phyloP scores from a whole-genome alignment of 2,888 invertebrate species.

The Lymantria monacha region DNA sequence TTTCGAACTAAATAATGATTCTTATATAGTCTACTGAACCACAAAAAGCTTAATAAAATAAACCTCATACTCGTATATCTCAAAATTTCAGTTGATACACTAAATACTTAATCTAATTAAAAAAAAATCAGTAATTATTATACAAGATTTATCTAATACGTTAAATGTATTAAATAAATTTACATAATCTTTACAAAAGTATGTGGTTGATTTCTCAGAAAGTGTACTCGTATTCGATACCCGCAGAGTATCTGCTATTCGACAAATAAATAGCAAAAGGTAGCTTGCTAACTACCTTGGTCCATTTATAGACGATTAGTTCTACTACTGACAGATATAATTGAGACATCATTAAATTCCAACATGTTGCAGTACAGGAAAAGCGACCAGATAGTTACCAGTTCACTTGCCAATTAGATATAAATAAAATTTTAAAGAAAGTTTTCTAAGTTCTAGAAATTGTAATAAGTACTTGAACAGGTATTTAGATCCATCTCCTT shows the following conservation, averaged over 20 bases:
- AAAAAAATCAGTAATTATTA: background rate
- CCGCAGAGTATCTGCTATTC: background rate
- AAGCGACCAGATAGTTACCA: constrained; percentile 18
- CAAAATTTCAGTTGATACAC: no score
- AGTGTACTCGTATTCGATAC: constrained; percentile 4
- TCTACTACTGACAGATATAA: constrained; percentile 33
- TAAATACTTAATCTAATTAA: no score
- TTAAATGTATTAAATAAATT: background rate
- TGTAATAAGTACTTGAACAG: no score
- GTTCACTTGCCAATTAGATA: constrained; percentile 27
- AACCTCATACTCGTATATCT: no score
- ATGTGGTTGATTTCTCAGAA: background rate
- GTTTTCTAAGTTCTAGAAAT: constrained; percentile 18
- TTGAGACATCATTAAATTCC: constrained; percentile 41
- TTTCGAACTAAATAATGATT: no score
- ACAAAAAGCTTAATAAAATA: no score
- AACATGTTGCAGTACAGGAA: constrained; percentile 22
- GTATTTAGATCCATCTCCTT: no score
- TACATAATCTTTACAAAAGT: background rate
- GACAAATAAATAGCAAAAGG: background rate
- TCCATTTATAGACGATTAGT: constrained; percentile 20
- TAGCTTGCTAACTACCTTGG: no score
- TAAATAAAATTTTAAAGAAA: constrained; percentile 26
- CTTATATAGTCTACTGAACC: no score
- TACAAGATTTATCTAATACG: background rate